Conservation (phyloP, 64 coral and sea anemone genomes). For the Montipora cactus region DNA sequence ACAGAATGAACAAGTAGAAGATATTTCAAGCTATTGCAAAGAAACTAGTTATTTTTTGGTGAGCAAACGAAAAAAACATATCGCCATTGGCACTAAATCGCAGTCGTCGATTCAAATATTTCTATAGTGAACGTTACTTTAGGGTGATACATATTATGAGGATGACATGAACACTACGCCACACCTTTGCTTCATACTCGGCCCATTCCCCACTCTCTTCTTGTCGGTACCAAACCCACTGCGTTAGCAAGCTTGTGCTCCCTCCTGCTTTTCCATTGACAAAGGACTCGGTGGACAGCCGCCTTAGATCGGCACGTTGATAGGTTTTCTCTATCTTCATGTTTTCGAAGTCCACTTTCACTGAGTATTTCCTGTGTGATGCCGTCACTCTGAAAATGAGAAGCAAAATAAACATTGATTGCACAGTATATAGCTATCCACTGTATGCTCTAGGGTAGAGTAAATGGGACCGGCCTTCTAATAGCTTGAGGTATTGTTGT, state of each 20-base stretch:
- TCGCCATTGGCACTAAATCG: too few species aligned
- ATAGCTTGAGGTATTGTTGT: too few species aligned
- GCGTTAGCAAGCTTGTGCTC: constrained; percentile 52
- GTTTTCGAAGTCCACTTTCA: constrained; percentile 78
- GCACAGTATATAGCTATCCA: too few species aligned
- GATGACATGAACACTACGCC: too few species aligned
- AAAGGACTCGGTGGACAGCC: constrained; percentile 80
- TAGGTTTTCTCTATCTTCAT: constrained; percentile 76
- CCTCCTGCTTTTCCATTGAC: not conserved
- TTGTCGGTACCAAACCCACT: constrained; percentile 83
- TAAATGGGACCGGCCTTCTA: too few species aligned
- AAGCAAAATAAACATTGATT: not conserved
- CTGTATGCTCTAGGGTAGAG: too few species aligned
- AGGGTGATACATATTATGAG: too few species aligned
- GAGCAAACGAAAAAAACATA: too few species aligned
- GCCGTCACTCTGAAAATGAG: not conserved
- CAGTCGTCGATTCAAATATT: too few species aligned
- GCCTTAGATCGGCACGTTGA: constrained; percentile 74
- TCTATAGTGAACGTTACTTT: too few species aligned
- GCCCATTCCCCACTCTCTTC: constrained; percentile 71
- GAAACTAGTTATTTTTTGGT: too few species aligned
- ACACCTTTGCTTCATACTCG: constrained; percentile 68
- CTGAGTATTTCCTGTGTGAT: constrained; percentile 2
- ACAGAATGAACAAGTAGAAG: not conserved
- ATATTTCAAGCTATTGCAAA: not conserved